Base-by-base conservation (phyloP, 2,797 vertebrate genomes). In the Apogon hyalosoma region DNA sequence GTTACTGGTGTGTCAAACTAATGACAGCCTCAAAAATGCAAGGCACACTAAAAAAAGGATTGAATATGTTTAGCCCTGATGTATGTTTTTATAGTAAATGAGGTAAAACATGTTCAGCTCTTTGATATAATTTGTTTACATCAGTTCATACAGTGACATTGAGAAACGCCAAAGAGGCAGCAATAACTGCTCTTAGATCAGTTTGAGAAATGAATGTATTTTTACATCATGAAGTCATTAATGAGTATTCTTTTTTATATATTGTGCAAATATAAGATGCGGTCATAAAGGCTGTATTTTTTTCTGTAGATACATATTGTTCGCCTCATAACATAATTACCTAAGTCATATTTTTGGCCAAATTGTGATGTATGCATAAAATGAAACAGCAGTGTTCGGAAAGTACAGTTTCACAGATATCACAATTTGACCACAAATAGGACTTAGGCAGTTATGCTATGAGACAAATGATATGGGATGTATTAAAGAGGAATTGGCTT, bases 81-180 rank as follows among this genome's bases (percentile, higher is more conserved):
- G 31, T 33, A 33, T 8, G 31, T 33, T 33, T 33, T 4, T 33
- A 33, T 6, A 33, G 31, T 8, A 33, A 33, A 33, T 33, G 31
- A 33, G 7, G 6, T 4, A 33, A 33, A 33, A 33, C 31, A 33
- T 33, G 31, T 33, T 7, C 31, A 33, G 3, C 31, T 33, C 31
- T 33, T 46, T 13, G 3, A 14, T 10, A 55, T 6, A 1, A n/a
- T 13, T 16, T 15, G 55, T 71, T 80, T 66, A 46, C 47, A 63
- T 46, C 9, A 7, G 33, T 43, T 57, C n/a, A 47, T 9, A 3
- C 14, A 62, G 28, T 41, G 56, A 48, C 11, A 43, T 14, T 39
- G 3, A 48, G 49, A 48, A 41, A 18, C 12, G 19, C 41, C 5
- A 11, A 4, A 46, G 18, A 43, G 3, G 49, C 11, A 47, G 24